Evolutionary conservation across 2,797 vertebrate genomes (phyloP).

Genomic region (Chlorospingus flavigularis): DNA sequence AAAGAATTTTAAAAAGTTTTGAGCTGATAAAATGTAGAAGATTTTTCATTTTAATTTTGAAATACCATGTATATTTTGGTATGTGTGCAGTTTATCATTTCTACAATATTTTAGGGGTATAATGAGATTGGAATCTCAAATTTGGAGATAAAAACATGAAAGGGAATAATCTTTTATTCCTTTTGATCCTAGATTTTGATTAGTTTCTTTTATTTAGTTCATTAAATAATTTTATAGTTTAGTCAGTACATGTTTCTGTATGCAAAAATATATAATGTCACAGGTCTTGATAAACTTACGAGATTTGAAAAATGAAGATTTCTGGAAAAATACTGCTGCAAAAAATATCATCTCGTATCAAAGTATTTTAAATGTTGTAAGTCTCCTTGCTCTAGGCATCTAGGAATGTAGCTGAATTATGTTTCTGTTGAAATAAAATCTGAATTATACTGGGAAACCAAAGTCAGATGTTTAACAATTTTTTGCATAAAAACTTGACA

Average conservation of each 20-base stretch:
- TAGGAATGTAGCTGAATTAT: not conserved
- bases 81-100: not conserved
- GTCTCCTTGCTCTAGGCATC: not conserved
- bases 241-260: not conserved
- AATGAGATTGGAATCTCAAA: not conserved
- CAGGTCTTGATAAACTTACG: not conserved
- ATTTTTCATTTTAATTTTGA: not conserved
- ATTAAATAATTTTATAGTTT: not conserved
- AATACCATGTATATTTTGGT: not conserved
- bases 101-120: not conserved
- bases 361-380: not conserved
- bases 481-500: not conserved
- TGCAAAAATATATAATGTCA: not conserved
- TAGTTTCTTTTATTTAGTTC: not conserved
- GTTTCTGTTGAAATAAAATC: not conserved
- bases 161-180: not conserved
- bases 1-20: not conserved
- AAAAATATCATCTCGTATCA: not conserved
- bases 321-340: not conserved
- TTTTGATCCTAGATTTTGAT: not conserved
- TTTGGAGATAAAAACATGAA: not conserved
- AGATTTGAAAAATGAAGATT: not conserved
- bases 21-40: not conserved
- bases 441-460: not conserved
- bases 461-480: not conserved